Evolutionary conservation across 2,888 invertebrate species (phyloP), one percentile per base, ranked within the genome.

Genomic region (Cybosia mesomella): DNA sequence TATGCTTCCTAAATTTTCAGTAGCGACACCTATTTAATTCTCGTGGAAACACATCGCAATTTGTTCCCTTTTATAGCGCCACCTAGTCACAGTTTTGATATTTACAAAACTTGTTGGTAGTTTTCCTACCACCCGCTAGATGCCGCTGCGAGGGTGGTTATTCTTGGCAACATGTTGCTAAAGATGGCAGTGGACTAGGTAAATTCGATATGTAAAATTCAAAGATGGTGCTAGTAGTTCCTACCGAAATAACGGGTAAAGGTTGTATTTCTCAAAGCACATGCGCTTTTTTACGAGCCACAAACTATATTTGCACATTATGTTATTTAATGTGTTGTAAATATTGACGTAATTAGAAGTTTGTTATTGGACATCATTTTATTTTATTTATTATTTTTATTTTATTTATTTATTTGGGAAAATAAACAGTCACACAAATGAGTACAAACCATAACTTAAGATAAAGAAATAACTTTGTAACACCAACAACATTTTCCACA

Each of bases 111-210:
- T 10, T 28, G 28, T 57, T 43, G 18, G 24, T 57, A 58, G 58
- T 64, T 58, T 28, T 15, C 7, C 60, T 32, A 65, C 79, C 68
- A 74, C 76, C 72, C 79, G 62, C 64, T 71, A 81, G 79, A 73
- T 78, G 75, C 60, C 78, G 68, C 34, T 34, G 24, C 55, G 10
- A 54, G 32, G 22, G 24, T 36, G 39, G n/a, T 11, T 32, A 28
- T 28, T 39, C 10, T 10, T 68, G 24, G 7, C 0, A 32, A 43
- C 10, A 11, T 53, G 2, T 54, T 54, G 4, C 22, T 53, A 2
- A 60, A 70, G 70, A 66, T 66, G 66, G 70, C 70, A 43, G 18
- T 58, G 43, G 10, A 13, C 15, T 7, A 18, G 11, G 10, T 24
- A 39, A 9, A n/a, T 43, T 34, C 13, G 49, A 11, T 10, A 3